These are phyloP conservation scores for Spinibarbus caldwelli DNA, from an alignment of 2,797 vertebrate species.

Conservation along the genomic window DNA sequence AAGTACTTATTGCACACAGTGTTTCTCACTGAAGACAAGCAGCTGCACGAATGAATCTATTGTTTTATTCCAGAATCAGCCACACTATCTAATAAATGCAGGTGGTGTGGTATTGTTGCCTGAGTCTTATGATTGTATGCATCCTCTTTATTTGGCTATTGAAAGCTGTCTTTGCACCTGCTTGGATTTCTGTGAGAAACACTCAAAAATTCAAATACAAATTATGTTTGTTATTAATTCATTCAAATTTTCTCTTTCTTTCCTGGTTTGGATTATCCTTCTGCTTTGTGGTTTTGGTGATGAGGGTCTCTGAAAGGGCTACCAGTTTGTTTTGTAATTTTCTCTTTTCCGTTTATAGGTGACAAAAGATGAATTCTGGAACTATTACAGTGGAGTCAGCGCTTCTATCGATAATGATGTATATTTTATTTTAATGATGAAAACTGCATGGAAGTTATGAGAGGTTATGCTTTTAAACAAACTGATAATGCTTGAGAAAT, in stretches of 20 bases:
- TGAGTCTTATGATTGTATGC: slow-evolving; percentile 4
- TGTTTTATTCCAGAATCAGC: slow-evolving; percentile 45
- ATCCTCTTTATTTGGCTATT: slow-evolving; percentile 41
- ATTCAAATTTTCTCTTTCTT: neutral
- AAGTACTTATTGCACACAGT: slow-evolving; percentile 11
- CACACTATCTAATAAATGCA: slow-evolving; percentile 44
- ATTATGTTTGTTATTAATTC: neutral
- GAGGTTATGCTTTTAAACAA: neutral
- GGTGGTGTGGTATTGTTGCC: slow-evolving; percentile 56
- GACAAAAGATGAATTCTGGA: slow-evolving; percentile 85
- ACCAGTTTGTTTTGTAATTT: slow-evolving; percentile 19
- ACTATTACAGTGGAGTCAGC: slow-evolving; percentile 85
- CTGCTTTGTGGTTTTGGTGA: neutral
- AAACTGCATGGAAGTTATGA: slow-evolving; percentile 84
- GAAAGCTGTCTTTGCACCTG: slow-evolving; percentile 52
- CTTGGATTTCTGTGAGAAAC: slow-evolving; percentile 47
- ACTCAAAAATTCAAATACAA: slow-evolving; percentile 21
- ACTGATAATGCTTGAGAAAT: slow-evolving; percentile 4
- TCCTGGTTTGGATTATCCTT: slow-evolving; percentile 32
- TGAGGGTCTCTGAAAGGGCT: neutral
- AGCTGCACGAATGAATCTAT: slow-evolving; percentile 23
- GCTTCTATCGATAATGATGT: slow-evolving; percentile 84
- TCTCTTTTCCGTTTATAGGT: slow-evolving; percentile 71
- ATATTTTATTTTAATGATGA: slow-evolving; percentile 89
- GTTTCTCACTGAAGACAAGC: slow-evolving; percentile 55